Evolutionary conservation across 2,888 invertebrate genomes (phyloP), one percentile per base, ranked within the genome.

Genomic region (Pandemis cinnamomeana): DNA sequence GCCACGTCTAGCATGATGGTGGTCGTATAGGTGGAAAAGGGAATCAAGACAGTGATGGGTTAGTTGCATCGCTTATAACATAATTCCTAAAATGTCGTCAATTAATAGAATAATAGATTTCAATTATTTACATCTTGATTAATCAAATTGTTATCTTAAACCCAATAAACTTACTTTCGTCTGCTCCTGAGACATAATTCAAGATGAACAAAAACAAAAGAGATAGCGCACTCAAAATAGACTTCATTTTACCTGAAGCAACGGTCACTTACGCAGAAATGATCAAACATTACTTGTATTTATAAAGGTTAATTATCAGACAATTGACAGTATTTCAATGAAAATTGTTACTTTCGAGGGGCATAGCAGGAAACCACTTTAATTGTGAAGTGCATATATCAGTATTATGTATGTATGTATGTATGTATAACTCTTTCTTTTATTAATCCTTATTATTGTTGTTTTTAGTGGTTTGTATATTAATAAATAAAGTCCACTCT

Each of bases 161-260:
- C 8, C 44, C 44, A 44, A 44, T n/a, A 8, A 13, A 70, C 70
- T 63, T 70, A 70, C 62, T 70, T 6, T 70, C 69, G 46, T 51
- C 41, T 10, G 48, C 11, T 48, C 46, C 69, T 58, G n/a, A 36
- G 11, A 20, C 70, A 62, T 13, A 44, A 53, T 42, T 44, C n/a
- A 51, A 13, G 8, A 10, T 20, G 6, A 62, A 15, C 15, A 61
- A 15, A 10, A 60, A 11, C 11, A 48, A 69, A 48, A 15, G 5
- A 0, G 41, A 61, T 7, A 51, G 5, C 46, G 15, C 48, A 36
- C 48, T 20, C 10, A 0, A 11, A 36, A 41, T 10, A 61, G 48
- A 48, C 69, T 69, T 69, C 68, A 60, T 69, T 5, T n/a, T 69
- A 27, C 8, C 27, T 6, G 44, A 60, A 36, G 44, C 15, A 7